Percentiles rank a stretch among this genome's conserved stretches.
phyloP scores from a whole-genome alignment of 1,140 invertebrate genomes.

The Pectinophora gossypiella region DNA sequence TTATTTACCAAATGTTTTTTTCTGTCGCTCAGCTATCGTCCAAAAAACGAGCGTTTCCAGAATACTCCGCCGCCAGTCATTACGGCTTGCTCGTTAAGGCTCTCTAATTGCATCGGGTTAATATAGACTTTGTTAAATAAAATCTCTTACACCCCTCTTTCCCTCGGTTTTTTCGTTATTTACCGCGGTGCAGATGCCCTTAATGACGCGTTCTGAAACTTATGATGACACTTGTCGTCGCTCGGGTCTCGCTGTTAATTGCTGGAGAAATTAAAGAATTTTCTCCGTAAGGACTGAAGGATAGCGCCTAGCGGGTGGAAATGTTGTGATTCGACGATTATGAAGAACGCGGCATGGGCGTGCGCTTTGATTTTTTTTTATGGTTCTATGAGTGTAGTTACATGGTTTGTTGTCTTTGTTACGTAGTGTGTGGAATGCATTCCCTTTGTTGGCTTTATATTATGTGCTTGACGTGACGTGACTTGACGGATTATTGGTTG shows the following conservation, averaged over 20 bases:
- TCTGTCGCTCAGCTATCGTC: too few relatives aligned
- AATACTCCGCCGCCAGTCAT: constrained; percentile 60
- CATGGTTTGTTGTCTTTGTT: too few relatives aligned
- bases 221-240: constrained; percentile 71
- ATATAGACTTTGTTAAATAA: constrained; percentile 76
- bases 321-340: constrained; percentile 9
- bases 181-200: constrained; percentile 70
- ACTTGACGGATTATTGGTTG: too few relatives aligned
- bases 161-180: constrained; percentile 65
- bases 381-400: too few relatives aligned
- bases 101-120: constrained; percentile 74
- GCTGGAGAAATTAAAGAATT: constrained; percentile 69
- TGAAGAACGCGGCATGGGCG: too few relatives aligned
- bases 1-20: too few relatives aligned
- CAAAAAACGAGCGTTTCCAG: constrained; percentile 13
- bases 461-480: too few relatives aligned
- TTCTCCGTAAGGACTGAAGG: constrained; percentile 54
- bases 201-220: constrained; percentile 73
- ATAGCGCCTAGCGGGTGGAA: constrained; percentile 26
- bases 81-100: constrained; percentile 70
- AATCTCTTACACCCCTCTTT: constrained; percentile 54
- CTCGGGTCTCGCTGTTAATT: constrained; percentile 60
- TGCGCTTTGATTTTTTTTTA: too few relatives aligned
- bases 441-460: too few relatives aligned
- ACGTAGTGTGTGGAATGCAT: too few relatives aligned